Conservation (phyloP, 92 coral and sea anemone species). For the Muricea muricata region DNA sequence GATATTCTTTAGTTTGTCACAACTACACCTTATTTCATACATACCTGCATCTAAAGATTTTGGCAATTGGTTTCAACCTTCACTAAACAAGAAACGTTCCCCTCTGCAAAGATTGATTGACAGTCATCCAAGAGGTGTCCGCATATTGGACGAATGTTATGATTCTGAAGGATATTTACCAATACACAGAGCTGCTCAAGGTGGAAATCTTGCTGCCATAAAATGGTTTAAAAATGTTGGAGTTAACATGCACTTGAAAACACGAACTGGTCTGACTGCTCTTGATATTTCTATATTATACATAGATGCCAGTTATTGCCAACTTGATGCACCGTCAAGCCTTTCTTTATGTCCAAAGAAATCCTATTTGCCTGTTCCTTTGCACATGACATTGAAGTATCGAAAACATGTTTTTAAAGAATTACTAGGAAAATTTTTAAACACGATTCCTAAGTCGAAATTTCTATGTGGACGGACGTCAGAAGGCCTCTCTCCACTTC, state of each 20-base stretch:
- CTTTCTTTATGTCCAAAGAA: background rate
- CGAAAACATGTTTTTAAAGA: background rate
- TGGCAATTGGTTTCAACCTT: constrained; percentile 46
- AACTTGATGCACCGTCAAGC: background rate
- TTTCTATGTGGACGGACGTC: background rate
- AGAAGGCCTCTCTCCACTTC: constrained; percentile 15
- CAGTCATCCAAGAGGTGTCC: constrained; percentile 51
- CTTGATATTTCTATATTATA: background rate
- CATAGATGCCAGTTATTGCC: no score
- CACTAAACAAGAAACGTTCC: background rate
- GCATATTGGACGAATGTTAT: constrained; percentile 47
- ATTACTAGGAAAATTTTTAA: background rate
- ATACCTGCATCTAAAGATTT: constrained; percentile 34
- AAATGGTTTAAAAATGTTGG: constrained; percentile 59
- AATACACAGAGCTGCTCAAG: constrained; percentile 74
- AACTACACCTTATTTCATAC: constrained; percentile 66
- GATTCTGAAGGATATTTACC: constrained; percentile 67
- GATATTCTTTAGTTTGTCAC: constrained; percentile 55
- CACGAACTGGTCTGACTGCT: constrained; percentile 44
- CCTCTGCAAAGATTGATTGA: constrained; percentile 47
- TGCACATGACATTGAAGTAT: background rate
- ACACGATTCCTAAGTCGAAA: background rate
- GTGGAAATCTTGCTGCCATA: constrained; percentile 62
- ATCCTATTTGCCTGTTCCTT: background rate
- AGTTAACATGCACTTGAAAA: constrained; percentile 47